Base-by-base conservation (phyloP, 2,888 invertebrate species). In the Petrophora chlorosata region DNA sequence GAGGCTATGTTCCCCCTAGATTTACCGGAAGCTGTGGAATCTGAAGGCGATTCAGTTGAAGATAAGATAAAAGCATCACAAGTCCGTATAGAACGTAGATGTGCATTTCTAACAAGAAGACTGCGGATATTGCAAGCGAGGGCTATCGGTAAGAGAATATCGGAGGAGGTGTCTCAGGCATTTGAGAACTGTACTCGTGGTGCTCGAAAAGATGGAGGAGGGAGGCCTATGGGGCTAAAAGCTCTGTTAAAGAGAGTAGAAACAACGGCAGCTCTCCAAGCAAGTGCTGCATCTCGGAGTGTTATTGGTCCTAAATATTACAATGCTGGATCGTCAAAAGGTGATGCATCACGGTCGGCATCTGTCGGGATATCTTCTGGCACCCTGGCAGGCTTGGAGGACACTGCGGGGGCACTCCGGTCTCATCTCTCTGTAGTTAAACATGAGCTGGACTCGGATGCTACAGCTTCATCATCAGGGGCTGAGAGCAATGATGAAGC, bases 401-500 rank as follows among this genome's bases (percentile, higher is more conserved):
- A 92, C 54, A 93, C 95, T 1, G 92, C 95, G 0, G 95, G 96
- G 10, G 92, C 94, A 10, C 79, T 98, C 53, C 91, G 93, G 35
- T 92, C 94, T 0, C 95, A 96, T 76, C 81, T 97, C 61, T 91
- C 93, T 15, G 90, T 95, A 56, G 92, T 97, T 44, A 95, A 96
- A 74, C 91, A 92, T 50, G 94, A 94, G 65, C 90, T 97, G 56
- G 98, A 98, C 82, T 97, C 97, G 1, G 98, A 98, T 87, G 97
- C 96, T 22, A 98, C 98, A 0, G 97, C 95, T 9, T 97, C 97
- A 53, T 98, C 97, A 72, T 98, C 98, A 9, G 98, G 97, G 40
- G 97, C 97, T 19, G 98, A 98, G 80, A 97, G 97, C 70, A 96
- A 96, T 80, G 98, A 98, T 89, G 98, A 98, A 80, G 93, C 94